A percentile compares a stretch with the other conserved stretches of the same genome.
Evolutionary conservation across 1,140 invertebrate species (phyloP).

Genomic region (Steinernema feltiae): DNA sequence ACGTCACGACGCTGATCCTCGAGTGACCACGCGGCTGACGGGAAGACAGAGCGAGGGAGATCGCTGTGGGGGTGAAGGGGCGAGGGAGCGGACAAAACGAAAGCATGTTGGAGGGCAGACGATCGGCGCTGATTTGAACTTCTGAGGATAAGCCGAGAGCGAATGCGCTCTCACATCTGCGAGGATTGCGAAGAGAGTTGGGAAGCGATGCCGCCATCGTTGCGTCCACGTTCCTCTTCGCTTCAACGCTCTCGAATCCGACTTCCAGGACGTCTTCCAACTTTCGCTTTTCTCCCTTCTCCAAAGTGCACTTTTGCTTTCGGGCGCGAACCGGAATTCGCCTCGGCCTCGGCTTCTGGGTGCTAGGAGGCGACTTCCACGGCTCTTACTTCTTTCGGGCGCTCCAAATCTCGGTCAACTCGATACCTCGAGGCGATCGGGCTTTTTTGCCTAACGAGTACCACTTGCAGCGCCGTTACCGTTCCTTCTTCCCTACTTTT

Average conservation of each 20-base stretch:
- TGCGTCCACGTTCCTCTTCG: not conserved
- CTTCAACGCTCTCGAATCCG: not conserved
- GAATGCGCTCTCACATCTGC: no score
- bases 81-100: not conserved
- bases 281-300: not conserved
- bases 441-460: conserved; percentile 4
- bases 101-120: not conserved
- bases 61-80: not conserved
- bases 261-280: not conserved
- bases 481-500: not conserved
- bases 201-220: no score
- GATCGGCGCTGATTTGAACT: no score
- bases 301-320: conserved; percentile 7
- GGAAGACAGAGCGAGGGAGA: not conserved
- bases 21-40: not conserved
- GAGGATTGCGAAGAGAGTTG: no score
- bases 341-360: not conserved
- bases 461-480: conserved; percentile 12
- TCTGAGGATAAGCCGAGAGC: no score
- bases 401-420: conserved; percentile 3
- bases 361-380: conserved; percentile 13
- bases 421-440: not conserved
- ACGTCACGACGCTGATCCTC: not conserved
- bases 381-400: not conserved
- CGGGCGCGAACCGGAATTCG: not conserved